phyloP scores from a whole-genome alignment of 2,113 vertebrate genomes.

The Phycodurus eques region DNA sequence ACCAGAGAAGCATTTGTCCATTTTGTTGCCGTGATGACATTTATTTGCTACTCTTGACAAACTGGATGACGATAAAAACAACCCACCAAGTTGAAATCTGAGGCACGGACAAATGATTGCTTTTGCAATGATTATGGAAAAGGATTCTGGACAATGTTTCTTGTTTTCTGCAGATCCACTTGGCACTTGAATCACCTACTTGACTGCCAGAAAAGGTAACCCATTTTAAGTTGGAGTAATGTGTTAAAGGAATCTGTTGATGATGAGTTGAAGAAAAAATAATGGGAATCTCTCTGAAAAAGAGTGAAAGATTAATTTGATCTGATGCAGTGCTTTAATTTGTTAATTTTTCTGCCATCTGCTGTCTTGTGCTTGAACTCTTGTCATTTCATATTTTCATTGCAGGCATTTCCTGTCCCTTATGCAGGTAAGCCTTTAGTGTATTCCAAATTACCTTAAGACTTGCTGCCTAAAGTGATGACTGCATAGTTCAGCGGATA shows the following conservation, averaged over 20 bases:
- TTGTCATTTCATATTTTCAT: neutral
- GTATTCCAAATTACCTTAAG: fast-evolving
- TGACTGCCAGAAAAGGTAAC: slow-evolving; percentile 16
- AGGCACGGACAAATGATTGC: slow-evolving; percentile 35
- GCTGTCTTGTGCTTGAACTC: fast-evolving
- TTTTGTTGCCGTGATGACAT: slow-evolving; percentile 71
- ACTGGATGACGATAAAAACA: slow-evolving; percentile 61
- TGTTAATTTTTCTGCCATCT: neutral
- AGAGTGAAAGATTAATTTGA: slow-evolving; percentile 72
- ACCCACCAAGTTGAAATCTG: slow-evolving; percentile 71
- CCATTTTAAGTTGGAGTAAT: fast-evolving
- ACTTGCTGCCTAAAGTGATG: slow-evolving; percentile 9
- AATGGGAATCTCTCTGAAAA: slow-evolving; percentile 96
- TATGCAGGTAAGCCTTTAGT: neutral
- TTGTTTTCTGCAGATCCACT: slow-evolving; percentile 5
- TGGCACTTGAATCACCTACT: fast-evolving
- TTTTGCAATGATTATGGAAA: fast-evolving
- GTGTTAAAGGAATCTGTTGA: slow-evolving; percentile 51
- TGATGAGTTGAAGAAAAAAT: slow-evolving; percentile 78
- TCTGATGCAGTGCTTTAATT: slow-evolving; percentile 78
- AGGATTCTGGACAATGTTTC: too few species aligned
- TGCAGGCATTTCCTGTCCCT: slow-evolving; percentile 13
- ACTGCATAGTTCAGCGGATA: slow-evolving; percentile 77
- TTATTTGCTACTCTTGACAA: slow-evolving; percentile 81
- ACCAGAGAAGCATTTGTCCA: neutral